A percentile compares a stretch with the other conserved stretches of the same genome.
Conservation (phyloP, 2,113 vertebrate genomes). For the Coturnix japonica region DNA sequence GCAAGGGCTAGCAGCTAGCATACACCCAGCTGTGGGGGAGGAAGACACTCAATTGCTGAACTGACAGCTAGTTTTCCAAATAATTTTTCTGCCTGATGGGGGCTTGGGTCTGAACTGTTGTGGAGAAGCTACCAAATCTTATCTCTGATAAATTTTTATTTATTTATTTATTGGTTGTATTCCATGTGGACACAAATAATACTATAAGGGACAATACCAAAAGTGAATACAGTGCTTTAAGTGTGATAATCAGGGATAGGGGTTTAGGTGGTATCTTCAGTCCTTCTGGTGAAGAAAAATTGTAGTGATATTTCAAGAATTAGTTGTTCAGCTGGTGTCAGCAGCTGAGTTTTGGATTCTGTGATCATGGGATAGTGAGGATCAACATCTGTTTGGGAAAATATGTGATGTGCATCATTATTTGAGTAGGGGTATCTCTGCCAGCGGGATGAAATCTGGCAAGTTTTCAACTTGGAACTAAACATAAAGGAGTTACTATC, state of each 20-base stretch:
- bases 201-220: neutral
- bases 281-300: neutral
- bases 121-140: neutral
- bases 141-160: too few relatives aligned
- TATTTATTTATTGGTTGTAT: neutral
- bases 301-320: neutral
- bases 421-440: neutral
- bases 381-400: accelerated
- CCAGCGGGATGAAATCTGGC: neutral
- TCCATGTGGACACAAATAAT: neutral
- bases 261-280: neutral
- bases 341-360: neutral
- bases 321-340: neutral
- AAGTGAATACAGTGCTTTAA: neutral
- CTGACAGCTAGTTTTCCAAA: accelerated
- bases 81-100: neutral
- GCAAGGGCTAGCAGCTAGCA: accelerated
- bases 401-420: neutral
- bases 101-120: neutral
- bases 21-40: neutral
- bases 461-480: neutral
- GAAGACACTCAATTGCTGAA: neutral
- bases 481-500: accelerated
- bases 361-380: accelerated
- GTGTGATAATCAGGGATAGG: neutral